Conservation (phyloP, 2,797 vertebrate genomes). For the Salmo trutta region DNA sequence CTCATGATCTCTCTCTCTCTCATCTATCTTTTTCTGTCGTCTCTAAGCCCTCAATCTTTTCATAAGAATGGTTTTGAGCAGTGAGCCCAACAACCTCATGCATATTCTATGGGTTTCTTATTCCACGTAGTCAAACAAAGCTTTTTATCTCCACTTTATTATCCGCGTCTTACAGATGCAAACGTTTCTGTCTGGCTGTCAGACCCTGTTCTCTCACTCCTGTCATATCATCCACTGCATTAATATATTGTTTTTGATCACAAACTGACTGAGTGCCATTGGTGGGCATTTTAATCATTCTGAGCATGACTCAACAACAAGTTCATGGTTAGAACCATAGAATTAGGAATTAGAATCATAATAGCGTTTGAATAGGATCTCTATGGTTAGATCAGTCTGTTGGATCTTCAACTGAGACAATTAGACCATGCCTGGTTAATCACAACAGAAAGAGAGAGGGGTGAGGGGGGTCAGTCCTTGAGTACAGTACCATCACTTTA, state of each 20-base stretch:
- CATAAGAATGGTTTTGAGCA: neutral
- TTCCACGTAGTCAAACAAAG: neutral
- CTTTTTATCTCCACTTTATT: neutral
- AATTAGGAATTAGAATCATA: too few relatives aligned
- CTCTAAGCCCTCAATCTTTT: neutral
- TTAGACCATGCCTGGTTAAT: neutral
- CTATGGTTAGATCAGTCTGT: too few relatives aligned
- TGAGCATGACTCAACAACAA: neutral
- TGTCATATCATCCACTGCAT: too few relatives aligned
- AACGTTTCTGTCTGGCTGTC: neutral
- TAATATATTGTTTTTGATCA: too few relatives aligned
- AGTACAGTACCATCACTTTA: too few relatives aligned
- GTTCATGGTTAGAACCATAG: neutral
- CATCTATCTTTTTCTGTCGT: neutral
- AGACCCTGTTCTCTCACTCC: neutral
- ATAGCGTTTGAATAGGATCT: too few relatives aligned
- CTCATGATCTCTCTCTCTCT: neutral
- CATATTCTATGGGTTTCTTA: neutral
- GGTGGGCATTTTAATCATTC: too few relatives aligned
- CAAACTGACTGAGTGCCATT: too few relatives aligned
- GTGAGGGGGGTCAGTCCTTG: too few relatives aligned
- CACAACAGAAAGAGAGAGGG: too few relatives aligned
- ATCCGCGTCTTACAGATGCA: neutral
- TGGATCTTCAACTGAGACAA: neutral
- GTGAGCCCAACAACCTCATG: neutral